A percentile compares a stretch with the other conserved stretches of the same genome.
phyloP scores from a whole-genome alignment of 2,888 invertebrate species.

The Odontocerum albicorne region DNA sequence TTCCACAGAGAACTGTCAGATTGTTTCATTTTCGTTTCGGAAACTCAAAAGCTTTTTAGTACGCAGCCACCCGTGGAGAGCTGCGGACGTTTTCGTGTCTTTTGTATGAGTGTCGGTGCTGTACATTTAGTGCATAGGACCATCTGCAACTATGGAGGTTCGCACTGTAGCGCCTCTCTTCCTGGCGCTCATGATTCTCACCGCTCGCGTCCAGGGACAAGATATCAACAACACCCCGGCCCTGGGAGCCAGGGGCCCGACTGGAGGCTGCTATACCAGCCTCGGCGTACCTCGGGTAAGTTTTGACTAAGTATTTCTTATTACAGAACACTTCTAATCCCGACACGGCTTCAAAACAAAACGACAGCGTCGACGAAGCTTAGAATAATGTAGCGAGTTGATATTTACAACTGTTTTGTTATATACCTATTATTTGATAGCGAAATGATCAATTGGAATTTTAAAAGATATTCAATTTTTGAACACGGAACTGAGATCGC shows the following conservation, averaged over 20 bases:
- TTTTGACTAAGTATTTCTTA: background rate
- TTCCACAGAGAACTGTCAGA: no score
- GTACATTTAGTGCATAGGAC: background rate
- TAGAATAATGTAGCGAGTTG: no score
- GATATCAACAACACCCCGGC: slow-evolving; percentile 15
- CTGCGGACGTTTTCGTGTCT: slow-evolving; percentile 4
- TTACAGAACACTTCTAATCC: background rate
- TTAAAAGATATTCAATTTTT: no score
- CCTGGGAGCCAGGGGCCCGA: slow-evolving; percentile 11
- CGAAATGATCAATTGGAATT: no score
- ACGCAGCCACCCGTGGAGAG: slow-evolving; percentile 9
- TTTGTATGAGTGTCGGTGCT: background rate
- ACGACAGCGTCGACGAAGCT: no score
- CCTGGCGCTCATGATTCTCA: slow-evolving; percentile 3
- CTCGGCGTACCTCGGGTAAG: slow-evolving; percentile 27
- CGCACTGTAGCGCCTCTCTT: slow-evolving; percentile 4
- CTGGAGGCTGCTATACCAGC: slow-evolving; percentile 26
- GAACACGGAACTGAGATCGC: no score
- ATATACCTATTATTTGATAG: no score
- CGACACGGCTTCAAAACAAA: background rate
- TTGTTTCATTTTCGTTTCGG: no score
- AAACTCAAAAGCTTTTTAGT: no score
- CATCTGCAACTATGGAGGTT: slow-evolving; percentile 7
- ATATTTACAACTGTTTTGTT: no score
- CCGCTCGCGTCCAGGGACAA: slow-evolving; percentile 11